These are phyloP conservation scores for Parnassius smintheus DNA, from an alignment of 2,888 invertebrate genomes.

Conservation along the genomic window DNA sequence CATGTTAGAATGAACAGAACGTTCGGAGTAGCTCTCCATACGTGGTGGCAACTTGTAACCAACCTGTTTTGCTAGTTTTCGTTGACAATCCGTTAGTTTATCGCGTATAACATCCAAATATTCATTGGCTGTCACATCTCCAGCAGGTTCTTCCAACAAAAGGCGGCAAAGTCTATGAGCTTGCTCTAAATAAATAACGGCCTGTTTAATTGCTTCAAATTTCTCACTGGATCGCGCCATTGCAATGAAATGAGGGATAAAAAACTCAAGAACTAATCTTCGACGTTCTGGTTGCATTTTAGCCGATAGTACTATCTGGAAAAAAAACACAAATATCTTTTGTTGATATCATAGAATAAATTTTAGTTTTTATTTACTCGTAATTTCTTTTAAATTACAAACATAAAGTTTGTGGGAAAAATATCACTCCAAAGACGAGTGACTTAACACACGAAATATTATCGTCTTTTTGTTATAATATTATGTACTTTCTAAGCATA, in stretches of 20 bases:
- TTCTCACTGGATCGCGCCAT: conserved; percentile 85
- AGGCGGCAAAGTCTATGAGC: conserved; percentile 84
- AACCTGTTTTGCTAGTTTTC: conserved; percentile 62
- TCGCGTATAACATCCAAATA: conserved; percentile 79
- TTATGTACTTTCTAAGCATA: too few species aligned
- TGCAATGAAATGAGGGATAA: conserved; percentile 86
- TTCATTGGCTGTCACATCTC: conserved; percentile 76
- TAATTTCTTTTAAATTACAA: too few species aligned
- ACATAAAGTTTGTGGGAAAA: too few species aligned
- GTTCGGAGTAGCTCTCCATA: conserved; percentile 53
- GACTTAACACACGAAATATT: too few species aligned
- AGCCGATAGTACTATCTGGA: conserved; percentile 64
- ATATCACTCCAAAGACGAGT: too few species aligned
- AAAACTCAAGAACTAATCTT: conserved; percentile 84
- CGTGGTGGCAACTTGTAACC: conserved; percentile 65
- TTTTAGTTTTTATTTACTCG: too few species aligned
- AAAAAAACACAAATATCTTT: conserved; percentile 40
- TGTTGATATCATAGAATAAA: background rate
- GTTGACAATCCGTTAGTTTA: conserved; percentile 71
- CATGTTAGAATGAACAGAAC: conserved; percentile 40
- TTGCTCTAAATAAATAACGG: conserved; percentile 86
- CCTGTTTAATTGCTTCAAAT: conserved; percentile 82
- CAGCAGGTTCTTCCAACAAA: conserved; percentile 80
- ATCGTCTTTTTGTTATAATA: too few species aligned
- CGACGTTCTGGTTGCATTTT: conserved; percentile 82